Percentiles rank a stretch among this genome's conserved stretches.
Conservation (phyloP, 2,797 vertebrate genomes). For the Parotocinclus haroldoi region DNA sequence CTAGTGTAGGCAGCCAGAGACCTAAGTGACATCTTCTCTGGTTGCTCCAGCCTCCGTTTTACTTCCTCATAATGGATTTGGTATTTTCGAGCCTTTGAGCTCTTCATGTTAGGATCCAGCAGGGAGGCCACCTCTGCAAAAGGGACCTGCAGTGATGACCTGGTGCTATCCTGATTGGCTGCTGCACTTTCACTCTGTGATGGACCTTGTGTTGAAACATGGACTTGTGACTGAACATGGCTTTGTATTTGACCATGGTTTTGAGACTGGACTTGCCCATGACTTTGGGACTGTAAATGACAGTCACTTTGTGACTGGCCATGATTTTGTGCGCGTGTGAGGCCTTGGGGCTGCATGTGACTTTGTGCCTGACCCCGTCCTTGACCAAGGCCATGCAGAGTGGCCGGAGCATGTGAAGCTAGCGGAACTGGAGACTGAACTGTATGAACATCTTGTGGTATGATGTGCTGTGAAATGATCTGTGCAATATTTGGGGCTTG, state of each 20-base stretch:
- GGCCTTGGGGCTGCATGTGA: conserved; percentile 21
- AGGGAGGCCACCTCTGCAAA: conserved; percentile 78
- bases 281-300: conserved; percentile 14
- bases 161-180: conserved; percentile 29
- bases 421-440: conserved; percentile 42
- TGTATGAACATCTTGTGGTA: conserved; percentile 43
- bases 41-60: conserved; percentile 72
- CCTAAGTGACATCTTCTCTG: conserved; percentile 80
- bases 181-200: conserved; percentile 19
- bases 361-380: conserved; percentile 26
- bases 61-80: conserved; percentile 75
- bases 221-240: conserved; percentile 28
- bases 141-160: conserved; percentile 59
- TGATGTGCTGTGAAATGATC: conserved; percentile 43
- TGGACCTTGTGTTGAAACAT: conserved; percentile 20
- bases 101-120: conserved; percentile 81
- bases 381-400: conserved; percentile 16
- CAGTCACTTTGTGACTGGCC: conserved; percentile 18
- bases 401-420: conserved; percentile 34
- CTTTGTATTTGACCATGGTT: conserved; percentile 13
- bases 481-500: conserved; percentile 47
- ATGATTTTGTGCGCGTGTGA: conserved; percentile 16
- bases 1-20: conserved; percentile 78
- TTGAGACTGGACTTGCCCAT: conserved; percentile 10
- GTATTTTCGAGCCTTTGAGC: conserved; percentile 76